Base-by-base conservation (phyloP, 1,140 invertebrate species). In the Drosophila kanapiae region DNA sequence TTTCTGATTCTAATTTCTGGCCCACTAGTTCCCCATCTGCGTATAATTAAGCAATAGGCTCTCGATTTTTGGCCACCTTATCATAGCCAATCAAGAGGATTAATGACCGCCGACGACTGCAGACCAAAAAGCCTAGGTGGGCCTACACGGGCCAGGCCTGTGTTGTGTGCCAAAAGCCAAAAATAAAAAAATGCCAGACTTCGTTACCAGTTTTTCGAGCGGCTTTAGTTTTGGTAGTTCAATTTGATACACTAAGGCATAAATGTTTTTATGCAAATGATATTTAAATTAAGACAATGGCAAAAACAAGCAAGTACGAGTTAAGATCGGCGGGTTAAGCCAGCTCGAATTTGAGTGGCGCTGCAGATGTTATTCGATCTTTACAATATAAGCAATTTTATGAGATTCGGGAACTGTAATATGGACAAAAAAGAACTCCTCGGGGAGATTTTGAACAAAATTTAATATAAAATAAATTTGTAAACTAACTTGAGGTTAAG, bases 201-300 rank as follows among this genome's bases (percentile, higher is more conserved):
- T 13, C n/a, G 37, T 72, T 72, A 43, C 54, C 54, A 71, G 68
- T 71, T 72, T 72, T 72, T 71, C 33, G 57, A 69, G 18, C 65
- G n/a, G 59, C 51, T 71, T 72, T 59, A 49, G 27, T 49, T 72
- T 60, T 61, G 75, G 63, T 76, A 78, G 72, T 83, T 87, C 72
- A 80, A 75, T 80, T 80, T 68, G 84, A 88, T 88, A 83, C 70
- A 78, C 70, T 87, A 70, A 79, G 58, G 57, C 76, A 58, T 74
- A 78, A 81, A 87, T 84, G 78, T 84, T 65, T 54, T 71, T 90
- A 87, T 87, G 84, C 84, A 88, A 87, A 87, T 87, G 10, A 78
- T 68, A 88, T 88, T 83, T 88, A 70, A 86, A 74, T 72, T 59
- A 67, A 86, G 75, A 57, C 80, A 87, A 77, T 87, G 59, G 37